Conservation (phyloP, 2,797 vertebrate species). For the Lepilemur septentrionalis region DNA sequence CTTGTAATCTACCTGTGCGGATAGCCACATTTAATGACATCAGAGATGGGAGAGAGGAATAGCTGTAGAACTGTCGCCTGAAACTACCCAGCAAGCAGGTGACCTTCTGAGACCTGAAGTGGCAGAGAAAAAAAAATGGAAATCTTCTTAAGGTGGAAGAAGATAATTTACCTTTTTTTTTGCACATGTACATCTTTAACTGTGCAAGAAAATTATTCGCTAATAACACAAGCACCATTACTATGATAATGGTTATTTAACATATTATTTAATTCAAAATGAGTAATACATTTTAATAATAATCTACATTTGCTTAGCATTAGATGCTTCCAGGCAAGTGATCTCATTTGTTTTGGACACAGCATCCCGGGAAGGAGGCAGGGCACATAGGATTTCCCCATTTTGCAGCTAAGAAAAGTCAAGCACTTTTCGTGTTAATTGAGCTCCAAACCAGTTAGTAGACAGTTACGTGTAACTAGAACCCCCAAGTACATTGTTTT, state of each 20-base stretch:
- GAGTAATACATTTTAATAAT: not conserved
- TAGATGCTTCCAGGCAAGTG: not conserved
- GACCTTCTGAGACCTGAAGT: not conserved
- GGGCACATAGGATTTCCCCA: not conserved
- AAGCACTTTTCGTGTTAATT: not conserved
- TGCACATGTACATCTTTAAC: not conserved
- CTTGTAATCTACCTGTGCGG: not conserved
- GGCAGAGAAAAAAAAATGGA: not conserved
- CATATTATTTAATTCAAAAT: not conserved
- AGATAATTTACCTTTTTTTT: not conserved
- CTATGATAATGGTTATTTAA: not conserved
- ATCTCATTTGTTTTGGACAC: not conserved
- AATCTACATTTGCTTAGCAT: not conserved
- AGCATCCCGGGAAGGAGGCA: not conserved
- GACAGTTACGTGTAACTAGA: not conserved
- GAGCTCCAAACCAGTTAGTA: not conserved
- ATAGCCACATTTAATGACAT: not conserved
- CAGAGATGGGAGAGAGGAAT: not conserved
- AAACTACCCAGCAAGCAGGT: not conserved
- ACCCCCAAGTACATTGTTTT: not conserved
- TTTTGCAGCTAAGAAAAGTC: not conserved
- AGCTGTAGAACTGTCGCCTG: not conserved
- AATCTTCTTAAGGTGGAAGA: not conserved
- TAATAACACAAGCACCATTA: not conserved
- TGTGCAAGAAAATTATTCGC: not conserved